Conservation (phyloP, 1,140 invertebrate genomes). For the Drosophila neocordata region DNA sequence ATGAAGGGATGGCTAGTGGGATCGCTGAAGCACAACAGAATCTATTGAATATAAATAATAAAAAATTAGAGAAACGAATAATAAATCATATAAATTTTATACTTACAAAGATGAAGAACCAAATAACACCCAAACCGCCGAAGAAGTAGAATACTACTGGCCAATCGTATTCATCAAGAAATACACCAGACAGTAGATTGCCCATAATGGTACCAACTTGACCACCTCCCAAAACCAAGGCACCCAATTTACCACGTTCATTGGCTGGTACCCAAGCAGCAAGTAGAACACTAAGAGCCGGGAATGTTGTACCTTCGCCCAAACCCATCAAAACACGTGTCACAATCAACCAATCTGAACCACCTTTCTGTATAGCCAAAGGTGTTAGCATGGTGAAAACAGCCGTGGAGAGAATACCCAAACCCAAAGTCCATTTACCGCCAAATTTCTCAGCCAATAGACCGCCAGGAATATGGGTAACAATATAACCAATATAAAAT, state of each 20-base stretch:
- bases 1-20: constrained; percentile 93
- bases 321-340: constrained; percentile 88
- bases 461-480: constrained; percentile 85
- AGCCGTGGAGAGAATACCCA: constrained; percentile 89
- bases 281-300: constrained; percentile 88
- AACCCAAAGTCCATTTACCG: constrained; percentile 89
- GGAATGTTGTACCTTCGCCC: constrained; percentile 90
- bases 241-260: constrained; percentile 89
- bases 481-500: constrained; percentile 87
- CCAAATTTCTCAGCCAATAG: constrained; percentile 89
- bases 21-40: constrained; percentile 88
- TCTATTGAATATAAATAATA: constrained; percentile 59
- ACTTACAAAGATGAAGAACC: constrained; percentile 89
- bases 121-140: constrained; percentile 88
- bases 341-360: constrained; percentile 86
- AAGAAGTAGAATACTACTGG: constrained; percentile 92
- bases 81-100: neutral
- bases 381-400: constrained; percentile 90
- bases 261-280: constrained; percentile 89
- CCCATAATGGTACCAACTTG: constrained; percentile 90
- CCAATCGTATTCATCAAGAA: constrained; percentile 88
- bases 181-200: constrained; percentile 88
- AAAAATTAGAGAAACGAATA: neutral
- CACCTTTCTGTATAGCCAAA: constrained; percentile 85
- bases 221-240: constrained; percentile 89